Evolutionary conservation across 1,140 invertebrate species (phyloP), one percentile per base, ranked within the genome.

Genomic region (Zophobas morio): DNA sequence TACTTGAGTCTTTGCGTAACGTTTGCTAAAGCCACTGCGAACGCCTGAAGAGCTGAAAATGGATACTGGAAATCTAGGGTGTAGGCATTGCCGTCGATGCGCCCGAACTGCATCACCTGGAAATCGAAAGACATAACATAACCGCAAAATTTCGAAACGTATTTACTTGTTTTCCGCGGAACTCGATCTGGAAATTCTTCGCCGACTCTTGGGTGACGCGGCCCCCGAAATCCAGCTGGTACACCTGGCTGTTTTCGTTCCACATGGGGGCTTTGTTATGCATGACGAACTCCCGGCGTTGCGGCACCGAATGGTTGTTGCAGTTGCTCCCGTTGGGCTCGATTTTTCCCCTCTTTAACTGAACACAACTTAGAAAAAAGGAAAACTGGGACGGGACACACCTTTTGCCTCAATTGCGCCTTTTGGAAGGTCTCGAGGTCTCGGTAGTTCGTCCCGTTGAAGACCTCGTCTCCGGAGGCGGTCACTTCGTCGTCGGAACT

Each of bases 161-260:
- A 20, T 20, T 20, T 47, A 98, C 97, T 92, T 99, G 98, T 89
- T 97, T 98, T 47, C 96, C 96, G 82, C 96, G 92, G 85, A 98
- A 98, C 88, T 99, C 98, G 71, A 99, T 99, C 88, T 99, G 98
- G 86, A 99, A 99, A 88, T 99, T 99, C 87, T 99, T 99, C 0
- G 98, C 98, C 1, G 98, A 99, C 86, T 99, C 98, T 86, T 99
- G 98, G 0, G 98, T 99, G 34, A 99, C 98, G 82, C 98, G 89
- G 6, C 98, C 98, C n/a, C 98, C 98, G 89, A 99, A 99, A 88
- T 99, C 98, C 20, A 99, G 89, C 85, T 99, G 98, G 88, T 99
- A 99, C 2, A 99, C 98, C 87, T 99, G 98, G 85, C 96, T 98
- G 85, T 96, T 96, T 87, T 99, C 98, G 87, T 99, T 99, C 98